phyloP scores from a whole-genome alignment of 2,888 invertebrate genomes.

The Himalopsyche tibetana region DNA sequence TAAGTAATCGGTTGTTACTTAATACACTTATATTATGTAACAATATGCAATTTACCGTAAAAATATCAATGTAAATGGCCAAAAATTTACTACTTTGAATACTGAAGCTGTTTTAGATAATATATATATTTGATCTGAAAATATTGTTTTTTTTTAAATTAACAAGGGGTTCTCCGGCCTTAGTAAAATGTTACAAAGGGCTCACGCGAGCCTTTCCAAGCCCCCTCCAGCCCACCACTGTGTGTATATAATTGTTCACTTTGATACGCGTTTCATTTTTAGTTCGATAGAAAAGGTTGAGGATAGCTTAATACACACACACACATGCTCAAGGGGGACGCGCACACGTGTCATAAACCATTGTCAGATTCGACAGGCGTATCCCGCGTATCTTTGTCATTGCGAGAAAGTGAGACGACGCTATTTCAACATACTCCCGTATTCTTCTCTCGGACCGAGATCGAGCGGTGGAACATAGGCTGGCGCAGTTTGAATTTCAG shows the following conservation, averaged over 20 bases:
- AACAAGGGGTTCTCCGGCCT: too few species aligned
- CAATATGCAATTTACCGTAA: too few species aligned
- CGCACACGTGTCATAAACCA: slow-evolving; percentile 41
- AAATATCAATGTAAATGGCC: too few species aligned
- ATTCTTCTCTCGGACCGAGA: neutral
- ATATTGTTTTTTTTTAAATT: too few species aligned
- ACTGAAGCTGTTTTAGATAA: too few species aligned
- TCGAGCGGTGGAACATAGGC: slow-evolving; percentile 25
- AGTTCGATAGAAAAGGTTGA: neutral
- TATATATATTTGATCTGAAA: too few species aligned
- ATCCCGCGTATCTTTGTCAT: slow-evolving; percentile 13
- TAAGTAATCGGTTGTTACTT: too few species aligned
- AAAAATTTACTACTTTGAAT: too few species aligned
- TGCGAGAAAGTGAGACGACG: slow-evolving; percentile 14
- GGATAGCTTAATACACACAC: neutral
- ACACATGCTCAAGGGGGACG: slow-evolving; percentile 34
- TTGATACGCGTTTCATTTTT: neutral
- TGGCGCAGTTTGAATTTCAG: slow-evolving; percentile 41
- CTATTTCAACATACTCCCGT: neutral
- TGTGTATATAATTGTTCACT: neutral
- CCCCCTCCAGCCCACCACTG: too few species aligned
- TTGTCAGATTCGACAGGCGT: slow-evolving; percentile 43
- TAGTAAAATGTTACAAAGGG: too few species aligned
- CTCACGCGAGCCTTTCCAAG: too few species aligned
- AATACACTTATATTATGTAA: too few species aligned